Conservation (phyloP, 1,140 invertebrate species). For the Leptinotarsa defecta region DNA sequence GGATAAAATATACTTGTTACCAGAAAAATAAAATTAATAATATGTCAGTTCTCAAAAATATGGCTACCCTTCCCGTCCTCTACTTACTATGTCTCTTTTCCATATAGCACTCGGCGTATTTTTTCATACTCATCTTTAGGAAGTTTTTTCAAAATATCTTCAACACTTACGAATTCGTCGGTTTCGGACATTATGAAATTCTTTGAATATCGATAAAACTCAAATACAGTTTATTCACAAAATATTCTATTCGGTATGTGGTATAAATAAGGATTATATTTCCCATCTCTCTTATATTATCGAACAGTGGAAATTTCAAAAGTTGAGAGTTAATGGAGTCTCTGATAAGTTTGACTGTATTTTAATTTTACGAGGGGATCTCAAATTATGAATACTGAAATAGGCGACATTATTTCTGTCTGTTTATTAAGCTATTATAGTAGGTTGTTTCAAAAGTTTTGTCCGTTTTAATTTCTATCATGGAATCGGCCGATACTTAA, state of each 20-base stretch:
- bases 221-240: not conserved
- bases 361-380: too few species aligned
- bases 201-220: too few species aligned
- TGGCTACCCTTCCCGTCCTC: too few species aligned
- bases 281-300: not conserved
- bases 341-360: too few species aligned
- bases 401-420: too few species aligned
- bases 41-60: not conserved
- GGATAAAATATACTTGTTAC: not conserved
- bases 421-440: too few species aligned
- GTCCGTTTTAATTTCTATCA: too few species aligned
- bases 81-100: constrained; percentile 68
- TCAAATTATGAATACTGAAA: too few species aligned
- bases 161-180: constrained; percentile 63
- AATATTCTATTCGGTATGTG: not conserved
- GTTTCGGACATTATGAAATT: constrained; percentile 26
- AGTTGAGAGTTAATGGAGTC: too few species aligned
- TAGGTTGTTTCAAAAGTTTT: too few species aligned
- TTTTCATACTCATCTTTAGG: constrained; percentile 69
- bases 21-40: not conserved
- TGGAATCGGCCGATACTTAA: too few species aligned
- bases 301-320: too few species aligned
- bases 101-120: constrained; percentile 80
- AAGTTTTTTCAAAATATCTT: constrained; percentile 68
- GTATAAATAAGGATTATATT: not conserved